Evolutionary conservation across 1,140 invertebrate genomes (phyloP).

Genomic region (Zaprionus inermis): DNA sequence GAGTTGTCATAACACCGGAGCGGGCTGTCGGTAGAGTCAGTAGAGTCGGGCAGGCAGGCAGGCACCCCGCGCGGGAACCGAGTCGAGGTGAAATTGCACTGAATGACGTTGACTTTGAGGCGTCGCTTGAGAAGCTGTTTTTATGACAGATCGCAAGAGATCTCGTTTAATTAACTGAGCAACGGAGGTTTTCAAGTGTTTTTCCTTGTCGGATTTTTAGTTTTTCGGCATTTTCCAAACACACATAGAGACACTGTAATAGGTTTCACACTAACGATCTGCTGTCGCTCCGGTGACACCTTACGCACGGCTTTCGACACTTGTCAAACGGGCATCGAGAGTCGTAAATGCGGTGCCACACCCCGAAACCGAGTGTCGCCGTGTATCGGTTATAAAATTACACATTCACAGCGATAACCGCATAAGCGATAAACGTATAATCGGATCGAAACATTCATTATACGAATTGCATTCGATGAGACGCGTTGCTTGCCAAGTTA

Average conservation of each 20-base stretch:
- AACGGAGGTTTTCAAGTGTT: constrained; percentile 6
- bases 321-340: constrained; percentile 45
- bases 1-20: constrained; percentile 62
- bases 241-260: too few species aligned
- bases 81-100: constrained; percentile 45
- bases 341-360: constrained; percentile 51
- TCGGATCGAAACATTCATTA: constrained; percentile 6
- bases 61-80: neutral
- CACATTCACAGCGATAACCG: constrained; percentile 28
- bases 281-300: neutral
- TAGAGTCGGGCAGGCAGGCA: neutral
- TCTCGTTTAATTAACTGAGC: constrained; percentile 61
- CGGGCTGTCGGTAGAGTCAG: too few species aligned
- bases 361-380: constrained; percentile 22
- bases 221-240: constrained; percentile 32
- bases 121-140: constrained; percentile 39
- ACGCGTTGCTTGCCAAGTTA: neutral
- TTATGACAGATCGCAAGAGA: constrained; percentile 24
- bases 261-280: constrained; percentile 34
- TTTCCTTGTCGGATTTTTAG: neutral
- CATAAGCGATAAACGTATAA: neutral
- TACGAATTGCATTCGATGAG: neutral
- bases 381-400: constrained; percentile 19
- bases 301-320: constrained; percentile 53
- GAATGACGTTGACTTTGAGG: constrained; percentile 40